Base-by-base conservation (phyloP, 92 coral and sea anemone genomes). In the Parazoanthus swiftii region DNA sequence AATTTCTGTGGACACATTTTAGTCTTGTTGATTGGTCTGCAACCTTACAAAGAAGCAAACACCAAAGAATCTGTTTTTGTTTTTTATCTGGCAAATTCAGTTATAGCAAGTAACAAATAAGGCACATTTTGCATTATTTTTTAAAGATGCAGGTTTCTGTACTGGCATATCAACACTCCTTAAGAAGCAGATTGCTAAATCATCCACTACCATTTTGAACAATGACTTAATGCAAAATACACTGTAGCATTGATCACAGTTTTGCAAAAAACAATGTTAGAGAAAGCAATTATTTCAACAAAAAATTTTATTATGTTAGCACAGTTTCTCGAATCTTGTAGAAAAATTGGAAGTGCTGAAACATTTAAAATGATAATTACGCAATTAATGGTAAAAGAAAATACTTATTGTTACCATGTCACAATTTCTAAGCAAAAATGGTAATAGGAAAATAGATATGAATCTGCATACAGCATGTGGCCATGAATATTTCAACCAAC, bases 401-500 rank as follows among this genome's bases (percentile, higher is more conserved):
- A 38, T 77, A 9, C 35, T 20, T 54, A 29, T 10, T 18, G 11
- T 54, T 3, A 35, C 70, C 63, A 59, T 16, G 70, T 7, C 29
- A 9, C 14, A 59, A 10, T 58, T 56, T 56, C 23, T 4, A 18
- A 35, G 16, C 70, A 63, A 63, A 63, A 63, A 18, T 16, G 21
- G 18, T 14, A 13, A 56, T 21, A 63, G 25, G 26, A 63, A 29
- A 56, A 56, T 33, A 33, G 70, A 56, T 6, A 5, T 35, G 33
- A 46, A 48, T 21, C 51, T 16, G 26, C 35, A 25, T 8, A 84
- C 38, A 51, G 82, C 21, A 46, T n/a, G 8, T 50, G 54, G 16
- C 42, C 80, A 25, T 18, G 54, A 76, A 37, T 39, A 76, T 37
- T 79, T 79, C 66, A 13, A 54, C 82, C 82, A 79, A 33, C 66